Base-by-base conservation (phyloP, 2,113 vertebrate genomes). In the Aramus guarauna region DNA sequence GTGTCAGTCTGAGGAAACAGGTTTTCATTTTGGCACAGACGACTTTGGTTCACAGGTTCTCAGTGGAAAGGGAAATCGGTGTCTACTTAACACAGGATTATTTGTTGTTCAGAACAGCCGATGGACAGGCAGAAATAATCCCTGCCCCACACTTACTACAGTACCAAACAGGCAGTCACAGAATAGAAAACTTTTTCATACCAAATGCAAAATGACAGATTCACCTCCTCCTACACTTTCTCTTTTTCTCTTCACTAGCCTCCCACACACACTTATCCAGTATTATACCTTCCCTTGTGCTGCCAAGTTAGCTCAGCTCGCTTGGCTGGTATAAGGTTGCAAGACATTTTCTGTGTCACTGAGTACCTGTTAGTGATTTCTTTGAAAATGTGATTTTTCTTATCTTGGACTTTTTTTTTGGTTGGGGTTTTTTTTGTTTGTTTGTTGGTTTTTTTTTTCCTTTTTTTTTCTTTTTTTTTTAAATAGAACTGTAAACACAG, bases 1-100 rank as follows among this genome's bases (percentile, higher is more conserved):
- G 92, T 96, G 97, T 98, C 96, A 94, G 69, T 71, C 74, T 97
- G 94, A 96, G 84, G 95, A 97, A 97, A 95, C 90, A 95, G 85
- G 60, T 94, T 97, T 97, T 94, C 73, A 74, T 96, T 96, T 95
- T 95, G 81, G 66, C 56, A 64, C 71, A 83, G 78, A 92, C 52
- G 37, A 94, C 59, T 85, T 90, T 3, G 2, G 41, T 93, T 97
- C 78, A 73, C 63, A 89, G 41, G 55, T 95, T 85, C 59, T 68
- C 53, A 85, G n/a, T 90, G 71, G 74, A 96, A 90, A 88, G 85
- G 63, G 79, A 96, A 97, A 93, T 81, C 66, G 50, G 12, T 16
- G 30, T 60, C 83, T 94, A 29, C 56, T 81, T 92, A 75, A 56
- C 62, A 68, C 30, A 62, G 83, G 80, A 87, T 74, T 91, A 75